phyloP scores from a whole-genome alignment of 2,797 vertebrate genomes.

The Brachyrhaphis roseni region DNA sequence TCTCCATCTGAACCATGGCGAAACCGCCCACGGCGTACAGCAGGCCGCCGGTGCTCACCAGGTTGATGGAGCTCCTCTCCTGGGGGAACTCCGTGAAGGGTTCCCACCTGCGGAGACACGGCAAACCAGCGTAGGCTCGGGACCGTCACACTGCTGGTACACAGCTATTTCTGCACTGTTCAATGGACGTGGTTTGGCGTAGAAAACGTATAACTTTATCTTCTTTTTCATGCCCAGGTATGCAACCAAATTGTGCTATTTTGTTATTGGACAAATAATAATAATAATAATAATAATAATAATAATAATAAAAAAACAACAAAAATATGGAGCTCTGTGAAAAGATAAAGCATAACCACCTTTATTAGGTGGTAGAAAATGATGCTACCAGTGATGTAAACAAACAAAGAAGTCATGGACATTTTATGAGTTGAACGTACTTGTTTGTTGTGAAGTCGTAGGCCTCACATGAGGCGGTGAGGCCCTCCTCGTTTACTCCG shows the following conservation, averaged over 20 bases:
- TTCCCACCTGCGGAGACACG: constrained; percentile 87
- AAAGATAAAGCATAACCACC: background rate
- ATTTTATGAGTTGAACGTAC: constrained; percentile 74
- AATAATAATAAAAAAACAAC: background rate
- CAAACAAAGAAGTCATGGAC: background rate
- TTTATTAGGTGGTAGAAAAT: background rate
- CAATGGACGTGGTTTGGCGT: background rate
- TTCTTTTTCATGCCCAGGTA: background rate
- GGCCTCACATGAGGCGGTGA: constrained; percentile 87
- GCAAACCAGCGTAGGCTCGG: background rate
- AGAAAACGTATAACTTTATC: background rate
- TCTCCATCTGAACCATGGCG: constrained; percentile 91
- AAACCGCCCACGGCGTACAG: constrained; percentile 95
- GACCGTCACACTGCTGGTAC: background rate
- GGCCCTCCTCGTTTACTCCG: constrained; percentile 95
- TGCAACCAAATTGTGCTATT: background rate
- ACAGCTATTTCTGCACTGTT: background rate
- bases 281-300: too few relatives aligned
- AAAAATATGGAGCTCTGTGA: background rate
- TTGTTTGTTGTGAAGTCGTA: constrained; percentile 92
- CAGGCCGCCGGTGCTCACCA: constrained; percentile 85
- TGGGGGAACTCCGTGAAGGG: constrained; percentile 93
- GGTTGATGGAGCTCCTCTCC: constrained; percentile 95
- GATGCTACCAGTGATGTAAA: background rate
- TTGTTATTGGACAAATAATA: background rate